Evolutionary conservation across 1,140 invertebrate species (phyloP), one percentile per base, ranked within the genome.

Genomic region (Nixonia krombeini): DNA sequence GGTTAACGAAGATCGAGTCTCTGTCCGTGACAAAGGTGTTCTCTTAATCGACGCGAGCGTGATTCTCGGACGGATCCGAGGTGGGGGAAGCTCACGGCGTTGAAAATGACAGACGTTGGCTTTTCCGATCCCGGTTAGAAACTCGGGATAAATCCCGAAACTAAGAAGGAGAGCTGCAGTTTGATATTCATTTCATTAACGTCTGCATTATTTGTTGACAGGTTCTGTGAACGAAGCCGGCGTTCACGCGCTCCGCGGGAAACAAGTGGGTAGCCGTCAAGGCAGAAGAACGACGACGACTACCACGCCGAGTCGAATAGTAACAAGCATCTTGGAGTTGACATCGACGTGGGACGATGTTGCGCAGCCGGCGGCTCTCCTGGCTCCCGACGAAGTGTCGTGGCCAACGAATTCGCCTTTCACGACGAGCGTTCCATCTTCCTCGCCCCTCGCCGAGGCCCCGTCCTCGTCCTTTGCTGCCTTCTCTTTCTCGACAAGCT

Each of bases 211-310:
- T 41, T 47, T 47, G 65, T 79, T 81, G 58, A 33, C 74, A 84
- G 83, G 79, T 44, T 79, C 78, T 28, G 78, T 79, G 66, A 84
- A 84, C 73, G 82, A 84, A 57, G 80, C 82, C 17, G 76, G 80
- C 9, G 75, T 83, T 57, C 84, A 79, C 69, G 76, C 77, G 16
- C 53, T 84, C 4, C 81, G 81, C 1, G 78, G 76, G n/a, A 75
- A 78, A 59, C 79, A 83, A 68, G 80, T 82, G 41, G 76, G 79
- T 46, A 72, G 73, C 37, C 69, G 80, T 35, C 76, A 81, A 40
- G 46, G 59, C 28, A 79, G 78, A 70, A 80, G 75, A 49, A 83
- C 79, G 49, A 78, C 78, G 18, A 76, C 75, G 33, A 75, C 67
- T 29, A 76, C 74, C 31, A 66, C 68, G 13, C 55, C 66, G 23